Base-by-base conservation (phyloP, 2,113 vertebrate species). In the Stigmatopora argus region DNA sequence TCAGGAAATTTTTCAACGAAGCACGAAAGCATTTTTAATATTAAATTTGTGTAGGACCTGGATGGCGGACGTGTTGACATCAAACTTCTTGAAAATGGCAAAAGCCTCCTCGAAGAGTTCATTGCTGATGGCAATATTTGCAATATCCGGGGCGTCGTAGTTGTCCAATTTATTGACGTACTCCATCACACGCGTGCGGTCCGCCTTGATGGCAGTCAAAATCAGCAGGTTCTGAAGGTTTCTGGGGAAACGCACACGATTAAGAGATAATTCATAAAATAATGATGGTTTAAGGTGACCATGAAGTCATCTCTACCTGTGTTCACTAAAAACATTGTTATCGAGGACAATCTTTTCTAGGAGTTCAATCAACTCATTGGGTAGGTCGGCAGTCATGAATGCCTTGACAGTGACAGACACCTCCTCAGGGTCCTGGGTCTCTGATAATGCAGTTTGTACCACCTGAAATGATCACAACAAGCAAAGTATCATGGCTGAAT, bases 171-270 rank as follows among this genome's bases (percentile, higher is more conserved):
- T 91, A 84, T 91, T 96, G 31, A 97, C 92, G 69, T 96, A 96
- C 47, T 96, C 94, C 94, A 97, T 98, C 48, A 98, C 94, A 1
- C 93, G 90, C 0, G 93, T 94, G 46, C 87, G 92, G 81, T 96
- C 94, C 1, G 93, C 94, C 77, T 97, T 96, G 77, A 97, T 95
- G 73, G 95, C 94, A 0, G 95, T 96, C 79, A 98, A 79, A 78
- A 98, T 96, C 65, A 97, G 86, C 48, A 98, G 90, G 65, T 97
- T 97, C 90, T 97, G 95, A 34, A 98, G 92, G 77, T 96, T 97
- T 86, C 95, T 97, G 75, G 26, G 47, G 57, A 58, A 31, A 41
- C 8, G 18, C 11, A 14, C 15, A 34, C 4, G 23, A 66, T 0
- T 45, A 14, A 47, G 2, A 1, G 3, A 46, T 57, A 7, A 10